Evolutionary conservation across 1,140 invertebrate genomes (phyloP), one percentile per base, ranked within the genome.

Genomic region (Thereuonema tuberculata): DNA sequence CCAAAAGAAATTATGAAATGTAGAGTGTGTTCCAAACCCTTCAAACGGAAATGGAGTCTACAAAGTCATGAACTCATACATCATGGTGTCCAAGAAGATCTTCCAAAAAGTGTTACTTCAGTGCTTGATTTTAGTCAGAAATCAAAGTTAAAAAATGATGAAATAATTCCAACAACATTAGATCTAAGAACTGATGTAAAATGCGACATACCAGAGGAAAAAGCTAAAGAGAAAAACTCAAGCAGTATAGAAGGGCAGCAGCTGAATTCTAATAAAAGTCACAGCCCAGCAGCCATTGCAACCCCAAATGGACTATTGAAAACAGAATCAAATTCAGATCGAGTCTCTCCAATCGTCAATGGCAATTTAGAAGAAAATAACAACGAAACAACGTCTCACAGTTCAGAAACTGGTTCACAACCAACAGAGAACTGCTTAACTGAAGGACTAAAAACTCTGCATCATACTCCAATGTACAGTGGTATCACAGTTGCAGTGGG

Each of bases 51-150:
- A 21, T 55, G 53, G 53, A 55, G 53, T 29, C 21, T 55, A 14
- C 53, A 55, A 55, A 25, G 25, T 28, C 53, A 55, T 23, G 53
- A 55, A 29, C 28, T 55, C 9, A 27, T 55, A n/a, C 53, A 55
- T 55, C 53, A 55, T 55, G 9, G 21, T 26, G 24, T 25, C 5
- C 24, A 14, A 5, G 53, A 55, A 12, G 27, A 12, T 14, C 3
- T 55, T 9, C 53, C 53, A 5, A 25, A 55, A 55, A 55, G 27
- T 55, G 5, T 55, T 14, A 21, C 28, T 14, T 17, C 27, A 23
- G 27, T 25, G 5, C 23, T 55, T 9, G 17, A 14, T n/a, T 14
- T 21, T 28, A 55, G 17, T 55, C 5, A 26, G 14, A 55, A 21
- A 17, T 14, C 3, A n/a, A 55, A 28, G 26, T 29, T 26, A 55